A percentile compares a stretch with the other conserved stretches of the same genome.
Evolutionary conservation across 1,140 invertebrate species (phyloP).

Genomic region (Semibalanus balanoides): DNA sequence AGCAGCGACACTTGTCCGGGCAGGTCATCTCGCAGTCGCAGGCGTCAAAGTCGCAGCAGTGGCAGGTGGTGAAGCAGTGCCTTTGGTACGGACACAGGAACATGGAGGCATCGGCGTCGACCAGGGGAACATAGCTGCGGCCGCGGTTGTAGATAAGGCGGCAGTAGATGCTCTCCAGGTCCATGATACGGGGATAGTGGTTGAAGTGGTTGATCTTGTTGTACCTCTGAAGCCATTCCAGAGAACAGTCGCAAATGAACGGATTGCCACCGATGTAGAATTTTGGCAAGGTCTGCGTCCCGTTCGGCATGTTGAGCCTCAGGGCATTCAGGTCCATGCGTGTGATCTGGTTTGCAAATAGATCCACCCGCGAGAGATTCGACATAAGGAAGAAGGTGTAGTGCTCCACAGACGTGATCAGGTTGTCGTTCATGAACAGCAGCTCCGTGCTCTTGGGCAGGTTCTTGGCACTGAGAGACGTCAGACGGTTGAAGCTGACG

Average conservation of each 20-base stretch:
- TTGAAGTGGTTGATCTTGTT: conserved; percentile 54
- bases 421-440: conserved; percentile 78
- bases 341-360: conserved; percentile 71
- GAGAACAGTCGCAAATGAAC: conserved; percentile 74
- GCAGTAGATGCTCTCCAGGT: conserved; percentile 51
- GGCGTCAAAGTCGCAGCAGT: conserved; percentile 86
- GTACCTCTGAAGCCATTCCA: conserved; percentile 69
- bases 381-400: conserved; percentile 75
- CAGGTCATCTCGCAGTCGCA: conserved; percentile 91
- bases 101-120: conserved; percentile 65
- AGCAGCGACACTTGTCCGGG: conserved; percentile 77
- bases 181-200: conserved; percentile 71
- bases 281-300: conserved; percentile 62
- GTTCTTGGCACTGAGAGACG: conserved; percentile 69
- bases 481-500: conserved; percentile 32
- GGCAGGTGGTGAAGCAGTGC: conserved; percentile 77
- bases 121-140: conserved; percentile 26
- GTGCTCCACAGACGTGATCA: conserved; percentile 55
- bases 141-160: conserved; percentile 29
- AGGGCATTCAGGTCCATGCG: conserved; percentile 65
- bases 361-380: conserved; percentile 67
- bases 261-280: conserved; percentile 83
- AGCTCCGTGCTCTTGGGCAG: conserved; percentile 77
- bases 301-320: conserved; percentile 46
- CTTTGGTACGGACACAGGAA: conserved; percentile 81